These are phyloP conservation scores for Arvicanthis niloticus DNA, from an alignment of 2,113 vertebrate genomes.

Conservation along the genomic window DNA sequence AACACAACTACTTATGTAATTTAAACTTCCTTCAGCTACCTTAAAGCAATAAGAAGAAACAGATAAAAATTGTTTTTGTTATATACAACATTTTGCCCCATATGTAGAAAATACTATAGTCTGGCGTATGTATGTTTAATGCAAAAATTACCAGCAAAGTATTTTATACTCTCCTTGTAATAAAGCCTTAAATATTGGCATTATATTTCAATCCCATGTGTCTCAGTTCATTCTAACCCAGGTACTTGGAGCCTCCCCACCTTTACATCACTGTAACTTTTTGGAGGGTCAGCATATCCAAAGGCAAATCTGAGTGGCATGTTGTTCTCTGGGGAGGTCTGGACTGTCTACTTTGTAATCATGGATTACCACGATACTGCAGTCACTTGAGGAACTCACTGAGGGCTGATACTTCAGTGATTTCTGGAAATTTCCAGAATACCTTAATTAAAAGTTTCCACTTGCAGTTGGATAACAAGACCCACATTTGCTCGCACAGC, in stretches of 20 bases:
- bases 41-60: neutral
- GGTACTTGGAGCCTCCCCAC: neutral
- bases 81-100: neutral
- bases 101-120: neutral
- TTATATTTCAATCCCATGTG: fast-evolving
- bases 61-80: neutral
- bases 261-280: neutral
- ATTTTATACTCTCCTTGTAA: neutral
- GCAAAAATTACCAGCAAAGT: neutral
- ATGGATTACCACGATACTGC: fast-evolving
- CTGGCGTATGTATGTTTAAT: neutral
- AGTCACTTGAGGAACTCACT: neutral
- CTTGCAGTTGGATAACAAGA: neutral
- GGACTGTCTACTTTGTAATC: neutral
- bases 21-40: neutral
- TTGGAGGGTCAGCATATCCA: neutral
- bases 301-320: neutral
- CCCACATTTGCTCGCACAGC: fast-evolving
- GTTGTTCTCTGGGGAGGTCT: neutral
- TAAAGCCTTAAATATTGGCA: neutral
- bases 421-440: neutral
- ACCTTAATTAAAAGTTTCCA: neutral
- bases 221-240: neutral
- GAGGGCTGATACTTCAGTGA: neutral
- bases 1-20: neutral